Evolutionary conservation across 2,888 invertebrate genomes (phyloP), one percentile per base, ranked within the genome.

Genomic region (Melanostoma scalare): DNA sequence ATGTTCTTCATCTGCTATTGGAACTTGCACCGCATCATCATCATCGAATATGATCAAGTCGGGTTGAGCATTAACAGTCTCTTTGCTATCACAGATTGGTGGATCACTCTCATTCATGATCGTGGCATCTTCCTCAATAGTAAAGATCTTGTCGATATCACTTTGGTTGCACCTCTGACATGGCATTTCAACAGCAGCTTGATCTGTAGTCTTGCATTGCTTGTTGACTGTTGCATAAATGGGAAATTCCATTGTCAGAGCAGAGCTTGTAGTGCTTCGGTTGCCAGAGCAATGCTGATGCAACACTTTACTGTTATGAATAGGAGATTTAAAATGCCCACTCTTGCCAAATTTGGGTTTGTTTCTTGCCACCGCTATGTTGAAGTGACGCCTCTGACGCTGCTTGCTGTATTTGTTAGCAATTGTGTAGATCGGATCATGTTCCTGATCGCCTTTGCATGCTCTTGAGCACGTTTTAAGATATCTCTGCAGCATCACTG

Each of bases 31-130:
- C 46, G 9, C 60, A 30, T 86, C 87, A 56, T 89, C 88, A 68
- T 90, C 90, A 84, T 90, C 90, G 73, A 90, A 91, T 77, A 89
- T 90, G 63, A 90, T 90, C 82, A 90, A 85, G 87, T 90, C 91
- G 73, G 88, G 87, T 75, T 89, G 88, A 79, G 56, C 8, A 79
- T 69, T 53, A 80, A 74, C 61, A 85, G 75, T 71, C 76, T 85
- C 86, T 86, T 86, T 75, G 76, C 63, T 87, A 88, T 87, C 87
- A 88, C 88, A 88, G 88, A 86, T 86, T 60, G 36, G 53, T 78
- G 78, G 61, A 42, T 81, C 63, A 55, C 71, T 38, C 67, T 85
- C 87, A 78, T 85, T 73, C 53, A 67, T 60, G 31, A 65, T 73
- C 38, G 74, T 63, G n/a, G 71, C 67, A 38, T 67, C 75, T 33